Conservation (phyloP, 64 coral and sea anemone genomes). For the Exaiptasia diaphana region DNA sequence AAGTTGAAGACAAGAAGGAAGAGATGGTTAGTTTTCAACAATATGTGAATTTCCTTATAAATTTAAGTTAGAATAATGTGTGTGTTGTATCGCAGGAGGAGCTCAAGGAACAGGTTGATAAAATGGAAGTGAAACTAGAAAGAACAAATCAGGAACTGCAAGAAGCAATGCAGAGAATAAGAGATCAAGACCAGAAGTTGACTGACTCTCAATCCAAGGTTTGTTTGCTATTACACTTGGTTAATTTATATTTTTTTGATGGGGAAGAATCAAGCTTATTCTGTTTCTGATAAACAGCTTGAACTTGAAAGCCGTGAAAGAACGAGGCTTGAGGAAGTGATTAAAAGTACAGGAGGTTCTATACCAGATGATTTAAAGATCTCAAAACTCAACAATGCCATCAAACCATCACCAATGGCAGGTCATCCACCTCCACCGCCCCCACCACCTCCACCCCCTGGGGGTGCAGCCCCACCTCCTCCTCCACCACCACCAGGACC, state of each 20-base stretch:
- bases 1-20: slow-evolving; percentile 72
- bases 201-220: slow-evolving; percentile 37
- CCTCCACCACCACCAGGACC: slow-evolving; percentile 73
- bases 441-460: slow-evolving; percentile 68
- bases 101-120: slow-evolving; percentile 51
- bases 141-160: slow-evolving; percentile 48
- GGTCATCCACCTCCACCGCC: slow-evolving; percentile 67
- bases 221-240: background rate
- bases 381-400: slow-evolving; percentile 50
- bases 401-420: slow-evolving; percentile 63
- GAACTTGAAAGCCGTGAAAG: slow-evolving; percentile 73
- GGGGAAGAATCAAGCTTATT: background rate
- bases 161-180: slow-evolving; percentile 61
- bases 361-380: slow-evolving; percentile 96
- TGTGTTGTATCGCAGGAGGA: slow-evolving; percentile 48
- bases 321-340: slow-evolving; percentile 73
- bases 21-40: slow-evolving; percentile 64
- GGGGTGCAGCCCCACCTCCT: slow-evolving; percentile 43
- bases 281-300: no score
- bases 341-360: slow-evolving; percentile 82
- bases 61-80: background rate
- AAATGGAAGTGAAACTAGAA: slow-evolving; percentile 60
- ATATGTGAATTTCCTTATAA: background rate
- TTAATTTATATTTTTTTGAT: background rate
- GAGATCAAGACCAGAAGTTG: slow-evolving; percentile 43